A percentile compares a stretch with the other conserved stretches of the same genome.
Evolutionary conservation across 2,113 vertebrate genomes (phyloP).

Genomic region (Petaurus breviceps): DNA sequence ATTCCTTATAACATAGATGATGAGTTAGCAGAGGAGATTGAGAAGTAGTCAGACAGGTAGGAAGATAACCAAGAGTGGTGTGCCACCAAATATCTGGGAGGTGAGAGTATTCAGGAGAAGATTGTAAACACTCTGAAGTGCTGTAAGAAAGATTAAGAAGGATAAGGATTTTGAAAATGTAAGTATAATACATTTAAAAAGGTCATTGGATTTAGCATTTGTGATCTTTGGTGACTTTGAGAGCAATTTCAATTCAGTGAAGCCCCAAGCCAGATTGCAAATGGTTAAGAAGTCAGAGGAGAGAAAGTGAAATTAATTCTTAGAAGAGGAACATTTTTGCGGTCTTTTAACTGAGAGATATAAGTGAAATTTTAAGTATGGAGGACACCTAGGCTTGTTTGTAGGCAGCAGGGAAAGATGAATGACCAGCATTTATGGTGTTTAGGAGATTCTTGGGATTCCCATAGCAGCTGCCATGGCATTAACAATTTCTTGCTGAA

Average conservation of each 20-base stretch:
- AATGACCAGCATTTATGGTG: neutral
- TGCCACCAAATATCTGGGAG: neutral
- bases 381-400: neutral
- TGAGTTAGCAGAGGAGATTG: neutral
- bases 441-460: constrained; percentile 28
- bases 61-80: neutral
- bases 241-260: neutral
- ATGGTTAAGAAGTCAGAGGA: neutral
- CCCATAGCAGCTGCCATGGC: constrained; percentile 54
- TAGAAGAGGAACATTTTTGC: neutral
- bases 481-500: constrained; percentile 45
- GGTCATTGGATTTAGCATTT: neutral
- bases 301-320: neutral
- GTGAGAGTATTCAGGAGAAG: neutral
- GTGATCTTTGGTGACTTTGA: neutral
- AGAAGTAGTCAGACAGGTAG: neutral
- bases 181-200: neutral
- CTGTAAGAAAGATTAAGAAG: neutral
- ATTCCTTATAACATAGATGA: neutral
- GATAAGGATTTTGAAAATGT: neutral
- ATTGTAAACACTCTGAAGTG: neutral
- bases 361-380: neutral
- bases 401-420: neutral
- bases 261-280: neutral
- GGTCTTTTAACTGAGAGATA: neutral